These are phyloP conservation scores for Lasius platythorax DNA, from an alignment of 2,888 invertebrate genomes.

Conservation along the genomic window DNA sequence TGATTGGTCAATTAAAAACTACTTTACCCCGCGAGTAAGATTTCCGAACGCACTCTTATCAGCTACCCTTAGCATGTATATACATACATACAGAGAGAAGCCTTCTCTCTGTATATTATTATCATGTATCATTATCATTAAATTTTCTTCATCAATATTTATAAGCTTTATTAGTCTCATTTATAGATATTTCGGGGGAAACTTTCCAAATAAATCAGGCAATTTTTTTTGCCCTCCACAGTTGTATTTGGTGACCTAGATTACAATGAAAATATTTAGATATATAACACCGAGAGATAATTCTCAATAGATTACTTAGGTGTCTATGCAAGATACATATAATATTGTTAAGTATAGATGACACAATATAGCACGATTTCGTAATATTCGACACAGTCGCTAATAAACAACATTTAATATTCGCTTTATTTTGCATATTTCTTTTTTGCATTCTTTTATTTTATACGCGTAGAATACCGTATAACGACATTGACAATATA, in stretches of 20 bases:
- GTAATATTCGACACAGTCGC: slow-evolving; percentile 76
- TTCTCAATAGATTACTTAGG: slow-evolving; percentile 76
- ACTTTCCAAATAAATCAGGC: slow-evolving; percentile 4
- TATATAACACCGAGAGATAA: slow-evolving; percentile 79
- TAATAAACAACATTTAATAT: slow-evolving; percentile 82
- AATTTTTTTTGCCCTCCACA: slow-evolving; percentile 73
- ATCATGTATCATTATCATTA: neutral
- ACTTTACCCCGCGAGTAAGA: too few species aligned
- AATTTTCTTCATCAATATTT: neutral
- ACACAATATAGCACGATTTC: slow-evolving; percentile 73
- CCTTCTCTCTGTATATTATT: too few species aligned
- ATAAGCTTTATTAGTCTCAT: neutral
- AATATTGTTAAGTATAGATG: slow-evolving; percentile 68
- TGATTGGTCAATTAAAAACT: too few species aligned
- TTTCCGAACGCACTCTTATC: too few species aligned
- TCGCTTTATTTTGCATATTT: slow-evolving; percentile 67
- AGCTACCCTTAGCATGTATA: too few species aligned
- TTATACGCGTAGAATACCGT: slow-evolving; percentile 77
- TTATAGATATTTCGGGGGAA: slow-evolving; percentile 1
- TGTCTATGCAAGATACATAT: slow-evolving; percentile 75
- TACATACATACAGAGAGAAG: too few species aligned
- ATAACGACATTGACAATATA: slow-evolving; percentile 78
- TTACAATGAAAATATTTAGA: slow-evolving; percentile 81
- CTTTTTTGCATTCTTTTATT: slow-evolving; percentile 61
- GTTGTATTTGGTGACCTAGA: slow-evolving; percentile 82